These are phyloP conservation scores for Cancer borealis DNA, from an alignment of 2,888 invertebrate species.

Conservation along the genomic window DNA sequence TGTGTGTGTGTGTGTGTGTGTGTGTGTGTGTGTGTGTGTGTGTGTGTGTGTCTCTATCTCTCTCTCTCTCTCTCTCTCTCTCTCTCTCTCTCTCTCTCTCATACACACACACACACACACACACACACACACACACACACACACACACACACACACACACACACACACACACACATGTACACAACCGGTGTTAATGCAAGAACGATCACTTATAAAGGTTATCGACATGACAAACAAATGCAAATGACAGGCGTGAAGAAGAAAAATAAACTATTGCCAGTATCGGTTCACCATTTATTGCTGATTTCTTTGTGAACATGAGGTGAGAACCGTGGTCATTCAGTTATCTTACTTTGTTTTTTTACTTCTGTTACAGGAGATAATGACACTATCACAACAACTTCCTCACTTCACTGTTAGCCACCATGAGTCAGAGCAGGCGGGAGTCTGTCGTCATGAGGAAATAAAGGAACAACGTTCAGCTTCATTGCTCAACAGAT, in stretches of 20 bases:
- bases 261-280: background rate
- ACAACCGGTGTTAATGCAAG: background rate
- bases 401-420: background rate
- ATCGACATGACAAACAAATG: background rate
- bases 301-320: background rate
- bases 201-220: background rate
- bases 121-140: background rate
- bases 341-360: background rate
- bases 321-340: background rate
- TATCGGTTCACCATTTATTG: background rate
- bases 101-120: background rate
- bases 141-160: no score
- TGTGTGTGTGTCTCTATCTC: background rate
- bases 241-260: background rate
- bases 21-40: background rate
- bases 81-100: background rate
- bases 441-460: background rate
- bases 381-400: background rate
- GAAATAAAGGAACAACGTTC: background rate
- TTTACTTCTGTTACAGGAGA: background rate
- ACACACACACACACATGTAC: background rate
- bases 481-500: background rate
- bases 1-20: conserved; percentile 32
- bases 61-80: conserved; percentile 11
- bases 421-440: background rate